These are phyloP conservation scores for Meda fulgida DNA, from an alignment of 2,797 vertebrate species.

Conservation along the genomic window DNA sequence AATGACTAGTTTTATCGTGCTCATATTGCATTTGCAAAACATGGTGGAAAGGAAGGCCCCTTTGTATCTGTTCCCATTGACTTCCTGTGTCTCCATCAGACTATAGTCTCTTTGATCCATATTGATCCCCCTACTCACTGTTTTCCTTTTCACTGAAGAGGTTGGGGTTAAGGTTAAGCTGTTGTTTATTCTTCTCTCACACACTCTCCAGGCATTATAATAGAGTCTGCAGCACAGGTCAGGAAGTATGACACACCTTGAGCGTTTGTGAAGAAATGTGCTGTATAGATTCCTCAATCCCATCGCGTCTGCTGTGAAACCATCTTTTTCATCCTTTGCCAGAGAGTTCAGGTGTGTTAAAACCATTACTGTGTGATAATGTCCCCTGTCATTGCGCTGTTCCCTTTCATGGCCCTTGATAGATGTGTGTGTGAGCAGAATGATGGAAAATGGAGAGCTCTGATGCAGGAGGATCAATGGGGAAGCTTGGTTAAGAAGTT, in stretches of 20 bases:
- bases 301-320: background rate
- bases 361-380: constrained; percentile 3
- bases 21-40: background rate
- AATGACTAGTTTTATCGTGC: background rate
- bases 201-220: constrained; percentile 26
- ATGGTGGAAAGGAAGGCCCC: background rate
- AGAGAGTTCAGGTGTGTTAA: constrained; percentile 18
- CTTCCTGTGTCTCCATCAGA: constrained; percentile 28
- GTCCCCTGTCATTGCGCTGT: constrained; percentile 3
- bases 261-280: background rate
- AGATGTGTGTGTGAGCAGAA: constrained; percentile 7
- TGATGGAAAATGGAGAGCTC: background rate
- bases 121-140: constrained; percentile 41
- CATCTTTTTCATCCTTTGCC: constrained; percentile 10
- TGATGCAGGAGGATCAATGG: constrained; percentile 25
- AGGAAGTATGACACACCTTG: constrained; percentile 1
- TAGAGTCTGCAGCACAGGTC: constrained; percentile 22
- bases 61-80: constrained; percentile 22
- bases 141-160: constrained; percentile 42
- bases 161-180: constrained; percentile 39
- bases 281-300: background rate
- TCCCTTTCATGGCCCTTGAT: background rate
- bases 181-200: constrained; percentile 32
- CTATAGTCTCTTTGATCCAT: constrained; percentile 47
- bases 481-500: constrained; percentile 22